Evolutionary conservation across 2,888 invertebrate genomes (phyloP), one percentile per base, ranked within the genome.

Genomic region (Diaphora mendica): DNA sequence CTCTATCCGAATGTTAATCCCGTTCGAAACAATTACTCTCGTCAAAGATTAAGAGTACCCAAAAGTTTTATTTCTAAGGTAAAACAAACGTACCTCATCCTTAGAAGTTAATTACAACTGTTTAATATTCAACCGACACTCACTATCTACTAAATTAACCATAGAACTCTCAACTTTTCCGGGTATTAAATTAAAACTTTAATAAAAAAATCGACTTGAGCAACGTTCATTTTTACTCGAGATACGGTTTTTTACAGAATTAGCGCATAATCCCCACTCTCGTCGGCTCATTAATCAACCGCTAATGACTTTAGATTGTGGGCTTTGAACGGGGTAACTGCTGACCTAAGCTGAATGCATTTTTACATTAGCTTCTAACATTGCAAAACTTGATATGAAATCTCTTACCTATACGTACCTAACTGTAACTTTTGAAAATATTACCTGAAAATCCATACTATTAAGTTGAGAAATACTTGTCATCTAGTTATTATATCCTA

Each of bases 231-330:
- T 86, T 86, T 85, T 77, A 79, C 82, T 80, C 71, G 75, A 81
- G 86, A 86, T 85, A 83, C 82, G 79, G 79, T 77, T 82, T 87
- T n/a, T 91, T 91, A 88, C 85, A 73, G 87, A 87, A 89, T 90
- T 89, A 89, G 89, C 90, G 88, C 83, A 86, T 91, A 91, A 90
- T 90, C 90, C 89, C 77, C 80, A 86, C 85, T 86, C 89, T 87
- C 83, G 87, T 81, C 77, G 76, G 84, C 79, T 84, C 93, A 92
- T 94, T 93, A 92, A 94, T 93, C 93, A 93, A 89, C 88, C 84
- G 82, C 87, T 93, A 94, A 93, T 91, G 92, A 90, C 90, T 87
- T 83, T 79, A 86, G 86, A 80, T 85, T 87, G 85, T 82, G 81
- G 78, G 66, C 77, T 78, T 81, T 79, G 75, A 80, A 80, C 74